phyloP scores from a whole-genome alignment of 64 coral and sea anemone species.

The Porites australiensis region DNA sequence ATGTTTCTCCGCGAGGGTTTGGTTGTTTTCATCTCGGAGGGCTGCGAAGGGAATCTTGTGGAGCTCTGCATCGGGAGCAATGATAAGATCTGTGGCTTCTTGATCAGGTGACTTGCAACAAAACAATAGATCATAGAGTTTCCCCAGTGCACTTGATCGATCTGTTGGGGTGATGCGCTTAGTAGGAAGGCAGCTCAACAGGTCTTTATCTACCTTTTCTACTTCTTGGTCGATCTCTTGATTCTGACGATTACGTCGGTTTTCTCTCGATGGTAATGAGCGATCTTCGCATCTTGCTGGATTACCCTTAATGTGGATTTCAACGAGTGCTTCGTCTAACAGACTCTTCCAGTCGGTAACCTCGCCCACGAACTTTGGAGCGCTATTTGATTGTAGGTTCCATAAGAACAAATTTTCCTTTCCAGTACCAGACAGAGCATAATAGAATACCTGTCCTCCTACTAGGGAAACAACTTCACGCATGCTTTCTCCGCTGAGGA shows the following conservation, averaged over 20 bases:
- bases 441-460: slow-evolving; percentile 2
- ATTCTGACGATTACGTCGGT: neutral
- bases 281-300: slow-evolving; percentile 32
- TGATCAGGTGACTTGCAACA: neutral
- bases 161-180: slow-evolving; percentile 44
- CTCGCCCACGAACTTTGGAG: slow-evolving; percentile 12
- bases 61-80: slow-evolving; percentile 58
- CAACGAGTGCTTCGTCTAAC: slow-evolving; percentile 12
- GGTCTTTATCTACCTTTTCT: neutral
- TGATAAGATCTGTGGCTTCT: slow-evolving; percentile 8
- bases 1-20: slow-evolving; percentile 39
- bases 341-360: slow-evolving; percentile 35
- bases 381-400: neutral
- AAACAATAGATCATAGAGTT: slow-evolving; percentile 25
- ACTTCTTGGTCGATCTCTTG: neutral
- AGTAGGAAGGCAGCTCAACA: neutral
- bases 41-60: slow-evolving; percentile 50
- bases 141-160: slow-evolving; percentile 28
- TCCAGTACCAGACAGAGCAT: slow-evolving; percentile 35
- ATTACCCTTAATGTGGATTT: slow-evolving; percentile 8
- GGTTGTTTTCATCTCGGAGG: slow-evolving; percentile 38
- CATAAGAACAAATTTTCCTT: slow-evolving; percentile 33
- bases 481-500: neutral
- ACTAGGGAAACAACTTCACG: slow-evolving; percentile 15
- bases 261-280: slow-evolving; percentile 3